Evolutionary conservation across 30 jellyfish, hydroid and myxozoan species (phyloP), one percentile per base, ranked within the genome.

Genomic region (Aurelia sp.): DNA sequence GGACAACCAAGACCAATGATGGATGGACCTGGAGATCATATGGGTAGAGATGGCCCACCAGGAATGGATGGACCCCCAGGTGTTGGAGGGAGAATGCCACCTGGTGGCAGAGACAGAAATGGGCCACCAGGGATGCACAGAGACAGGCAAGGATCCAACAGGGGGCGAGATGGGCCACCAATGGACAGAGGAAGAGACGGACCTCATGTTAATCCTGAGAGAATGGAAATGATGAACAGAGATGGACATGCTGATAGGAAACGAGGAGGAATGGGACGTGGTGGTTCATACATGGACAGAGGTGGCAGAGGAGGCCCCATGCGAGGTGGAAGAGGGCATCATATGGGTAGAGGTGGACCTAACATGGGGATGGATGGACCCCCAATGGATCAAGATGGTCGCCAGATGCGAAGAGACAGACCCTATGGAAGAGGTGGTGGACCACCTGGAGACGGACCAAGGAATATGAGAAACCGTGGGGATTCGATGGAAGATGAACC

Each of bases 291-390:
- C 12, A 89, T 79, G 76, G 88, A 80, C 23, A 63, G 78, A 20
- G 89, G 89, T 72, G 73, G 97, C 61, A 81, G 89, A 40, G 86
- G 97, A 35, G 97, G 95, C 19, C 97, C 96, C 19, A 79, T 86
- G 87, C 53, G 95, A 47, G 93, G 94, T 21, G 88, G 93, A 40
- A 66, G 92, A 31, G 90, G 91, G 48, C 82, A 68, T 11, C 73
- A 61, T 74, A 74, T 61, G 93, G 87, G 89, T 48, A 64, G 94
- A 75, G 87, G 82, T 21, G 97, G 95, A 13, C 94, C 92, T 10
- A 71, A 71, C 35, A 90, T 84, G 94, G 90, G 77, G 4, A 62
- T 61, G 78, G 95, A 82, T 81, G 71, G 91, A 41, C 97, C 86
- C 20, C 90, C 86, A 40, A 73, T 74, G 93, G 93, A 76, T 76